Base-by-base conservation (phyloP, 2,888 invertebrate species). In the Caenorhabditis zanzibari region DNA sequence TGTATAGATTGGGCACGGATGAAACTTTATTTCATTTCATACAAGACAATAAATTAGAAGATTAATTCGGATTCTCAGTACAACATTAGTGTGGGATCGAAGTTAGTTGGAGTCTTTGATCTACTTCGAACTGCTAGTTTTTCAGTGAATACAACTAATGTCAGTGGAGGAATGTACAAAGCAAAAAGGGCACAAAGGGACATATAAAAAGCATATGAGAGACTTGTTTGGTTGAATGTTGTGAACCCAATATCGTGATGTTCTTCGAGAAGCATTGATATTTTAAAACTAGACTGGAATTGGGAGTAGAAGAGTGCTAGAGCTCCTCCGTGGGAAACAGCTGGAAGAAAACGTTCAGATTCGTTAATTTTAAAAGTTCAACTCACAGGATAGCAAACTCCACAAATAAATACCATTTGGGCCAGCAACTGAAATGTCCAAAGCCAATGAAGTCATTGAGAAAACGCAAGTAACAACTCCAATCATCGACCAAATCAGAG, bases 371-470 rank as follows among this genome's bases (percentile, higher is more conserved):
- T 10, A 28, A 16, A 22, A 26, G n/a, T 22, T 14, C 32, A 19
- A 52, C 1, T 16, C 3, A 89, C 89, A 77, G 4, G 86, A 79
- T 24, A 89, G 79, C 47, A 83, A 54, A 49, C 87, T 82, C 90
- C 90, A 90, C 26, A 90, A 38, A 74, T 86, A 86, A 49, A 90
- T 84, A 16, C 89, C 90, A 75, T 82, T 76, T 19, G 90, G 85
- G 4, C 90, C 90, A n/a, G 85, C 82, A 5, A 88, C 81, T 0
- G 87, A 85, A 1, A 61, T 63, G 32, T 84, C 79, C 41, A 82
- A n/a, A 41, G 72, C 56, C 12, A 85, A 26, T 9, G 82, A 82
- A 28, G 86, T 83, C 58, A 88, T 87, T 12, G 86, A 81, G 19
- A 84, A 76, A 12, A 90, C 66, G 24, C 88, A 77, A 35, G 89